phyloP scores from a whole-genome alignment of 2,113 vertebrate genomes.

The Isichthys henryi region DNA sequence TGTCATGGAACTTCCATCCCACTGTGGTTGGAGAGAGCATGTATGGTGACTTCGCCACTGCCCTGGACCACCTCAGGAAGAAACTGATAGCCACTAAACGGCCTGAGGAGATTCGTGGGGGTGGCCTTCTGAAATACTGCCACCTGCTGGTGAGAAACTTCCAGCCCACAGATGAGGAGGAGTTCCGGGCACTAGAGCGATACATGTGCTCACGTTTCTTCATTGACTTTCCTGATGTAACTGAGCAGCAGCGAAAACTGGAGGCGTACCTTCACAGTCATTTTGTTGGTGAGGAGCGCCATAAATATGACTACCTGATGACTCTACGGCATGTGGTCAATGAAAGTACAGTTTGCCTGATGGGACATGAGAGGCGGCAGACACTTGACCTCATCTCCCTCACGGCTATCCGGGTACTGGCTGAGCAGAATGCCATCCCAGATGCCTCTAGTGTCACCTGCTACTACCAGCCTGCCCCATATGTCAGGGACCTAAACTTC shows the following conservation, averaged over 20 bases:
- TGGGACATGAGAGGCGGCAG: conserved; percentile 92
- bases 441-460: conserved; percentile 89
- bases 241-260: conserved; percentile 89
- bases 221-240: conserved; percentile 96
- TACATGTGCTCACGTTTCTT: conserved; percentile 99
- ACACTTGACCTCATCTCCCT: conserved; percentile 92
- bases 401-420: conserved; percentile 81
- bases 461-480: conserved; percentile 95
- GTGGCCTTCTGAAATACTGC: conserved; percentile 93
- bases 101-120: conserved; percentile 91
- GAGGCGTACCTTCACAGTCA: conserved; percentile 96
- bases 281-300: conserved; percentile 87
- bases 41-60: conserved; percentile 82
- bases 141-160: conserved; percentile 91
- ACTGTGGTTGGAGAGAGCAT: conserved; percentile 81
- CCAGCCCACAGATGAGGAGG: conserved; percentile 71
- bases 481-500: conserved; percentile 90
- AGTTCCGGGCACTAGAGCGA: conserved; percentile 85
- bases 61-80: conserved; percentile 79
- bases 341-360: conserved; percentile 96
- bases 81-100: conserved; percentile 91
- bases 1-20: conserved; percentile 76
- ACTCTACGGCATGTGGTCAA: conserved; percentile 87
- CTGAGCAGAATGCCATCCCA: conserved; percentile 88
- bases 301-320: conserved; percentile 96